Evolutionary conservation across 2,888 invertebrate species (phyloP).

Genomic region (Dryomyza anilis): DNA sequence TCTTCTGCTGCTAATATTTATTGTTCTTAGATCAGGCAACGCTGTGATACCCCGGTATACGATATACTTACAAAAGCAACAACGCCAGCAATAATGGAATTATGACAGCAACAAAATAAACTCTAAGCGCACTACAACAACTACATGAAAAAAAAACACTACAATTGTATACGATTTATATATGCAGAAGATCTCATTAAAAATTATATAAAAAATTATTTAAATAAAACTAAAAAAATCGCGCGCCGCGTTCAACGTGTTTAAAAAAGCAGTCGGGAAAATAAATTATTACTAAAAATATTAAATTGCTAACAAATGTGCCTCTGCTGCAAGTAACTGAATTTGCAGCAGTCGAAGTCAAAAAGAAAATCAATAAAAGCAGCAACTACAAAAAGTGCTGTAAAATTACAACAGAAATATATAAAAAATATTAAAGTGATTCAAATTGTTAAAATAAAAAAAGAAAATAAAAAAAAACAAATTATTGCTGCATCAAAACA

Average conservation of each 20-base stretch:
- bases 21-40: too few relatives aligned
- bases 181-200: constrained; percentile 31
- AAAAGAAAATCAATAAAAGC: background rate
- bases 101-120: constrained; percentile 36
- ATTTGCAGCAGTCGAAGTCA: constrained; percentile 4
- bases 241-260: constrained; percentile 27
- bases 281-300: constrained; percentile 11
- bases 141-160: constrained; percentile 6
- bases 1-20: too few relatives aligned
- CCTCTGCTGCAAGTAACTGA: constrained; percentile 15
- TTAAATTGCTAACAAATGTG: constrained; percentile 20
- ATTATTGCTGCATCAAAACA: background rate
- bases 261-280: too few relatives aligned
- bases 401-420: constrained; percentile 19
- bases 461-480: constrained; percentile 24
- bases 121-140: background rate
- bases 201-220: constrained; percentile 18
- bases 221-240: constrained; percentile 14
- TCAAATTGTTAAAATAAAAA: background rate
- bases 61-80: constrained; percentile 15
- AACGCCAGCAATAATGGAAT: constrained; percentile 31
- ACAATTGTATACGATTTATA: constrained; percentile 25
- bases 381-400: too few relatives aligned
- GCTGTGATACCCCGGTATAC: constrained; percentile 22
- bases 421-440: constrained; percentile 2